Base-by-base conservation (phyloP, 37 sponge, comb jelly and placozoan genomes). In the Crambe crambe region DNA sequence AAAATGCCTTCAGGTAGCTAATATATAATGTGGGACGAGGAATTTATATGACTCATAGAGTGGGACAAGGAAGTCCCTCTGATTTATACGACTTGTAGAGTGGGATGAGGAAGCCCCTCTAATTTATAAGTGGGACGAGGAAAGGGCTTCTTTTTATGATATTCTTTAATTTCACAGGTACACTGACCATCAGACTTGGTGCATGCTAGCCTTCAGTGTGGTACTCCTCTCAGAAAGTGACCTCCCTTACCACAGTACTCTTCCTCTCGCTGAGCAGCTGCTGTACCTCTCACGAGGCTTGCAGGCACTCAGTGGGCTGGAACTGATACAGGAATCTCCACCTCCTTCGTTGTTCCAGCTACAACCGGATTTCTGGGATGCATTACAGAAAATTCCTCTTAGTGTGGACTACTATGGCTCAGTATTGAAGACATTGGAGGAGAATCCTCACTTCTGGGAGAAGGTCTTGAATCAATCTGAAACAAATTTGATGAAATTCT, bases 401-500 rank as follows among this genome's bases (percentile, higher is more conserved):
- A 25, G 56, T 37, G 37, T 21, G n/a, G 70, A 32, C 43, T 84
- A 84, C 44, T 68, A 68, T 42, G 18, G 30, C 9, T 27, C 25
- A 27, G 76, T 76, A 3, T 3, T 73, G 27, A 34, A 39, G 1
- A 41, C 61, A 1, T 47, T 44, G 0, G 72, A 71, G 62, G 35
- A 17, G 37, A 17, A 54, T 32, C 17, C 69, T 9, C 41, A 65
- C 15, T 87, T 80, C 59, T 87, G 87, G 87, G 80, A 74, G 35
- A 12, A 1, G 9, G 10, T 75, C 0, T 30, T 26, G 9, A 1
- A 23, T 20, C 56, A 79, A 17, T n/a, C 37, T 32, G 40, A 60
- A 26, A 3, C 0, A 27, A 1, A 1, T 3, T 12, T 44, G 25
- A 27, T 57, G 35, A 31, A 73, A 21, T 0, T 40, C 27, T 5